These are phyloP conservation scores for Tricholaema leucomelas DNA, from an alignment of 2,113 vertebrate species.

Conservation along the genomic window DNA sequence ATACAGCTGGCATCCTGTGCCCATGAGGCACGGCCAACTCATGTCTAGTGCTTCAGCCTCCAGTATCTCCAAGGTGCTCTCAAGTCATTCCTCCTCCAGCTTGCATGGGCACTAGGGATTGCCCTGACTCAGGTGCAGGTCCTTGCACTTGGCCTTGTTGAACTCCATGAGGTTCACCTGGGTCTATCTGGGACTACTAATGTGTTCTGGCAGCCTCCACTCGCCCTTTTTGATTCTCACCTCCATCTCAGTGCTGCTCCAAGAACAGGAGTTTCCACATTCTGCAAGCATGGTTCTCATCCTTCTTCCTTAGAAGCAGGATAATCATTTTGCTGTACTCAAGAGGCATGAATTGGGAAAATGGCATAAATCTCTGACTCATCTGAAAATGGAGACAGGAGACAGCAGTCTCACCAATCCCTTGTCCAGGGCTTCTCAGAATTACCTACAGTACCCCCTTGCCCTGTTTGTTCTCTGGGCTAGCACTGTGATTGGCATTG, in stretches of 20 bases:
- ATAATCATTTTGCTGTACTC: background rate
- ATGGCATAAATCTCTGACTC: background rate
- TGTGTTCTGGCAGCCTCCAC: background rate
- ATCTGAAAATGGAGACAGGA: background rate
- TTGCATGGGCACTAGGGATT: background rate
- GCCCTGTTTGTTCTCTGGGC: background rate
- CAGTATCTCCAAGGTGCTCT: background rate
- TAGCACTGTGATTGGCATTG: rapidly evolving
- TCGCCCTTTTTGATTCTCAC: background rate
- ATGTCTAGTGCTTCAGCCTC: background rate
- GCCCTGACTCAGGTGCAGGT: background rate
- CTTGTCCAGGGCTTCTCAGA: rapidly evolving
- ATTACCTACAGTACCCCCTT: background rate
- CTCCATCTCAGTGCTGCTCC: background rate
- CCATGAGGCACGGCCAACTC: too few species aligned
- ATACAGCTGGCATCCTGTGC: too few species aligned
- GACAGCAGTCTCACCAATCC: background rate
- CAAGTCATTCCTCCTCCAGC: background rate
- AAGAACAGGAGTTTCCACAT: background rate
- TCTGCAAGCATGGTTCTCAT: background rate
- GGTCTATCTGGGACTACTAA: background rate
- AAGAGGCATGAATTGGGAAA: background rate
- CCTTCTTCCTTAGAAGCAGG: background rate
- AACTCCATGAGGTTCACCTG: background rate
- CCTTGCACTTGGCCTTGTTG: background rate